These are phyloP conservation scores for Trachelus iudaicus DNA, from an alignment of 2,888 invertebrate species.

Conservation along the genomic window DNA sequence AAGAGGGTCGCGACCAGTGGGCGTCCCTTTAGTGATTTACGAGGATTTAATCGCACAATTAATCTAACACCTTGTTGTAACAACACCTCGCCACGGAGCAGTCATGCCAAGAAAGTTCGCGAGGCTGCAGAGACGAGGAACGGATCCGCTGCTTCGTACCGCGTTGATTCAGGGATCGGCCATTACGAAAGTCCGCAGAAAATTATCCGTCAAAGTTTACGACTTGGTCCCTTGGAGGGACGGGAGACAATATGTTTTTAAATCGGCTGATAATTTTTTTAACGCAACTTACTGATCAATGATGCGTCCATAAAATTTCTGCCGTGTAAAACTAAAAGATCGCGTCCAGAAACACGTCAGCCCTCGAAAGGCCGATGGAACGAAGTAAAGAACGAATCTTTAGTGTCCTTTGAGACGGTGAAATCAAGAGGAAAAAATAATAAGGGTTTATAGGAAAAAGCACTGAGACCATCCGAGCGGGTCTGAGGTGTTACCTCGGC, in stretches of 20 bases:
- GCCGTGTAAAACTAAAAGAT: too few species aligned
- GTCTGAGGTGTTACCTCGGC: neutral
- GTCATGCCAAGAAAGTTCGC: neutral
- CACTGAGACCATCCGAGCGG: neutral
- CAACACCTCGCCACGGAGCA: constrained; percentile 52
- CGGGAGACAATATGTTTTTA: too few species aligned
- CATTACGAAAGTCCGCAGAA: neutral
- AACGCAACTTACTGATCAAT: too few species aligned
- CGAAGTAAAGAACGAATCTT: neutral
- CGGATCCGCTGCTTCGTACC: too few species aligned
- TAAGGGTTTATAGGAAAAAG: neutral
- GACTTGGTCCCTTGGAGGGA: neutral
- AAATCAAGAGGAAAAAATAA: neutral
- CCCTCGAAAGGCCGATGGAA: too few species aligned
- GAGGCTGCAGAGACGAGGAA: neutral
- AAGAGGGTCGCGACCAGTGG: constrained; percentile 39
- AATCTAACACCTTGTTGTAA: constrained; percentile 66
- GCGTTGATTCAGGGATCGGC: neutral
- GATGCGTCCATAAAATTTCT: too few species aligned
- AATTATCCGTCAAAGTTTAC: neutral
- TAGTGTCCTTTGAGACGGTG: neutral
- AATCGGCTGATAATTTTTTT: too few species aligned
- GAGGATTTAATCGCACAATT: constrained; percentile 65
- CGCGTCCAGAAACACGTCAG: too few species aligned
- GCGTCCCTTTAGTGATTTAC: constrained; percentile 59